These are phyloP conservation scores for Campoletis raptor DNA, from an alignment of 2,888 invertebrate species.

Conservation along the genomic window DNA sequence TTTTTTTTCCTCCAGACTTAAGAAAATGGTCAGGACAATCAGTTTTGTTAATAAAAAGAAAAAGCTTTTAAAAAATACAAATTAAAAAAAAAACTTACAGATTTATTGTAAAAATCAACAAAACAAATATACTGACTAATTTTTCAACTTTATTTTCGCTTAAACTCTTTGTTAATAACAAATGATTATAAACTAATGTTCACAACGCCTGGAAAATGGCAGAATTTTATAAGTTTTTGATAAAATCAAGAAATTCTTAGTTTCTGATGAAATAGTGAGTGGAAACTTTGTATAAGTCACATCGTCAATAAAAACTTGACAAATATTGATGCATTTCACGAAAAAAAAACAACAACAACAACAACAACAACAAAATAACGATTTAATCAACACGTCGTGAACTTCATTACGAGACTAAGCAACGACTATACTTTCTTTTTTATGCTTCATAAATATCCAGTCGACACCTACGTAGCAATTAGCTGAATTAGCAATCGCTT, in stretches of 20 bases:
- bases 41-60: background rate
- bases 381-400: background rate
- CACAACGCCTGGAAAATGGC: too few relatives aligned
- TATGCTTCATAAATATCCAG: background rate
- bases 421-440: conserved; percentile 4
- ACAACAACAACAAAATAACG: background rate
- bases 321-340: background rate
- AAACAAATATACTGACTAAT: background rate
- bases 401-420: background rate
- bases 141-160: too few relatives aligned
- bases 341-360: background rate
- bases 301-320: background rate
- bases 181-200: too few relatives aligned
- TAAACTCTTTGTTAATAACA: too few relatives aligned
- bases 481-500: conserved; percentile 19
- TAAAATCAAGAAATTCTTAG: too few relatives aligned
- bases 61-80: background rate
- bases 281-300: background rate
- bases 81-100: background rate
- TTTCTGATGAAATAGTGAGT: too few relatives aligned
- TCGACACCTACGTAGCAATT: conserved; percentile 31
- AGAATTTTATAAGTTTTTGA: too few relatives aligned
- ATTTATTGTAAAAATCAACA: background rate
- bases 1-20: too few relatives aligned
- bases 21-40: background rate